Conservation (phyloP, 2,888 invertebrate species). For the Criorhina ranunculi region DNA sequence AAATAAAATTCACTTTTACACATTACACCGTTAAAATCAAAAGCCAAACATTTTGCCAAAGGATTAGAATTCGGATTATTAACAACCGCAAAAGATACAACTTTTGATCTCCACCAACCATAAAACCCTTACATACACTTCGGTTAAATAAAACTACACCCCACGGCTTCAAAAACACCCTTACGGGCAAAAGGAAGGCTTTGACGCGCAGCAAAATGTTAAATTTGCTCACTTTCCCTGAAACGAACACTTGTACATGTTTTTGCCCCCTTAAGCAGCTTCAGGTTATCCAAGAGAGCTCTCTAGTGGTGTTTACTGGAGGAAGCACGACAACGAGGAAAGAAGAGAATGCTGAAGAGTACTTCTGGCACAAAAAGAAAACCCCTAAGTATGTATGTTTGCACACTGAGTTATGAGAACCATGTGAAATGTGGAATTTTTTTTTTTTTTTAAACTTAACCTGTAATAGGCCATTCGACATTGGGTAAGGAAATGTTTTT, state of each 20-base stretch:
- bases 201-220: constrained; percentile 17
- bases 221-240: constrained; percentile 57
- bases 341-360: constrained; percentile 43
- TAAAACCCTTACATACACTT: constrained; percentile 39
- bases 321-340: constrained; percentile 38
- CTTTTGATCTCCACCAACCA: constrained; percentile 14
- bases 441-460: constrained; percentile 1
- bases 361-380: constrained; percentile 52
- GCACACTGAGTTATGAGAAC: constrained; percentile 42
- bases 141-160: constrained; percentile 19
- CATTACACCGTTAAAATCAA: background rate
- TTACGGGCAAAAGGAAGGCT: constrained; percentile 8
- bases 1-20: background rate
- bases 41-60: constrained; percentile 7
- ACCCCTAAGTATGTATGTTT: constrained; percentile 45
- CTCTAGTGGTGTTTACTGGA: constrained; percentile 47
- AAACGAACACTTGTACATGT: constrained; percentile 47
- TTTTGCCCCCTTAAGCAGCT: constrained; percentile 40
- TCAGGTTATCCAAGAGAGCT: constrained; percentile 48
- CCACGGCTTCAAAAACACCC: constrained; percentile 10
- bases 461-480: constrained; percentile 39
- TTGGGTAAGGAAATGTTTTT: constrained; percentile 4
- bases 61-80: constrained; percentile 26
- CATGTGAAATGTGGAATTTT: constrained; percentile 17
- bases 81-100: constrained; percentile 32